A percentile compares a stretch with the other conserved stretches of the same genome.
These are phyloP conservation scores for Eutrigla gurnardus DNA, from an alignment of 2,797 vertebrate genomes.

Conservation along the genomic window DNA sequence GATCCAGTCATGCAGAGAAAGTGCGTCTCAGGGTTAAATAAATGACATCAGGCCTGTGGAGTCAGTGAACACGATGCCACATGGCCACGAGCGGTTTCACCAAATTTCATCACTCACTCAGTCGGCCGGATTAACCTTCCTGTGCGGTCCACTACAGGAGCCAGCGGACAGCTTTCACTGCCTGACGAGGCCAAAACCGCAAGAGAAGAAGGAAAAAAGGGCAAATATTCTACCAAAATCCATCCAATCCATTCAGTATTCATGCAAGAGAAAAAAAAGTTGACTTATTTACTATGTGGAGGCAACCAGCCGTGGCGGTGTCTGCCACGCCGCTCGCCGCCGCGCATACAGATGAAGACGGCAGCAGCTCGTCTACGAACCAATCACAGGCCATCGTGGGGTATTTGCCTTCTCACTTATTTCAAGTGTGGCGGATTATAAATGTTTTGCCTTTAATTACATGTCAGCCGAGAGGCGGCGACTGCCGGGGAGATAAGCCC, in stretches of 20 bases:
- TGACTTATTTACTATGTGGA: not conserved
- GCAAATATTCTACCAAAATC: conserved; percentile 2
- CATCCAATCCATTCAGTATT: conserved; percentile 6
- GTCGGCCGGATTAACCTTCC: conserved; percentile 21
- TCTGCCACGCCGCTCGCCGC: not conserved
- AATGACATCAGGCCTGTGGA: conserved; percentile 3
- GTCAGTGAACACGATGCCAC: not conserved
- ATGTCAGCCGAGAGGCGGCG: conserved; percentile 26
- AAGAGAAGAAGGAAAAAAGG: not conserved
- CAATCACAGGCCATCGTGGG: not conserved
- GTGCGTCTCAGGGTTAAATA: not conserved
- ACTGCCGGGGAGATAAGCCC: conserved; percentile 22
- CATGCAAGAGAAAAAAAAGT: not conserved
- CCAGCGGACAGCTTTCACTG: conserved; percentile 29
- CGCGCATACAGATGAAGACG: conserved; percentile 14
- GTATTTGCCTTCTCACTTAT: conserved; percentile 19
- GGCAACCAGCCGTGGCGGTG: not conserved
- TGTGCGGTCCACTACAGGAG: conserved; percentile 32
- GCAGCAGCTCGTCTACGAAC: not conserved
- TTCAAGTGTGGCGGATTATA: conserved; percentile 13
- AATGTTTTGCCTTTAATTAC: conserved; percentile 41
- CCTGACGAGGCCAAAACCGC: conserved; percentile 6
- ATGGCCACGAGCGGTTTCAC: conserved; percentile 13
- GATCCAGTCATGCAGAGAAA: conserved; percentile 20
- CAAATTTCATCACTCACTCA: conserved; percentile 38